These are phyloP conservation scores for Micrasema longulum DNA, from an alignment of 1,140 invertebrate genomes.

Conservation along the genomic window DNA sequence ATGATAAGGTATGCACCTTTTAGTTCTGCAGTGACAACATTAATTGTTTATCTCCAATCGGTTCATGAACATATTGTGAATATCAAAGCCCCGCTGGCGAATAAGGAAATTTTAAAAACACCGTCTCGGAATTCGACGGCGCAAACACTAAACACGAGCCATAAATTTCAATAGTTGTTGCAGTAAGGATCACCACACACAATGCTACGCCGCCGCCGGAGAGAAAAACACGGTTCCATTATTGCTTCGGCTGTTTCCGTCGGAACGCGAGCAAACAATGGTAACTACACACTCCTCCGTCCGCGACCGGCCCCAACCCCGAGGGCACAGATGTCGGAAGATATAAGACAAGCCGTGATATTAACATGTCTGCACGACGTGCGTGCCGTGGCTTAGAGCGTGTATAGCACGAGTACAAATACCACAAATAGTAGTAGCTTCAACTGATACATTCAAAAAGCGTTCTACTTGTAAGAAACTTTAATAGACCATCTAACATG, in stretches of 20 bases:
- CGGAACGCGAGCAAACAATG: slow-evolving; percentile 36
- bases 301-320: neutral
- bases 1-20: too few relatives aligned
- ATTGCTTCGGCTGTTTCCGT: slow-evolving; percentile 29
- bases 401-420: neutral
- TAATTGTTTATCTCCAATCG: slow-evolving; percentile 16
- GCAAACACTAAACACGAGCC: slow-evolving; percentile 24
- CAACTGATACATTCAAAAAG: too few relatives aligned
- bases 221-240: slow-evolving; percentile 34
- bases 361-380: slow-evolving; percentile 7
- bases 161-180: slow-evolving; percentile 30
- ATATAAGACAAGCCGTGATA: slow-evolving; percentile 28
- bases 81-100: slow-evolving; percentile 16
- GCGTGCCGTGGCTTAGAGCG: slow-evolving; percentile 8
- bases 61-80: neutral
- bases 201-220: slow-evolving; percentile 26
- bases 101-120: slow-evolving; percentile 34
- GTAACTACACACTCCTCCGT: slow-evolving; percentile 11
- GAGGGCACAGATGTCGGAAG: slow-evolving; percentile 27
- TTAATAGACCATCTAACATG: too few relatives aligned
- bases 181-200: slow-evolving; percentile 36
- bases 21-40: neutral
- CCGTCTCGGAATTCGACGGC: slow-evolving; percentile 28
- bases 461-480: too few relatives aligned
- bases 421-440: neutral